These are phyloP conservation scores for Drosophila sturtevanti DNA, from an alignment of 1,140 invertebrate genomes.

Conservation along the genomic window DNA sequence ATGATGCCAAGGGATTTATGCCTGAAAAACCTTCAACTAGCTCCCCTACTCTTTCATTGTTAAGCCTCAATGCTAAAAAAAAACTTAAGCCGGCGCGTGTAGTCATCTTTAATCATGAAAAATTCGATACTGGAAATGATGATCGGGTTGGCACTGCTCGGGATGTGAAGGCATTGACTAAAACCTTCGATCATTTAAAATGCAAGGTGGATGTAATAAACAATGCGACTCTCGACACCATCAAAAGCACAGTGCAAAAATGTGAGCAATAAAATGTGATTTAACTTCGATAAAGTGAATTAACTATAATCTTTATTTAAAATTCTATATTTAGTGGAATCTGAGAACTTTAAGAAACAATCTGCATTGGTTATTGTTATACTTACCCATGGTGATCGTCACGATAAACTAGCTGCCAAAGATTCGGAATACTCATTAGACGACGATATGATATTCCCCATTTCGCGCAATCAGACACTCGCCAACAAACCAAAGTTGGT, in stretches of 20 bases:
- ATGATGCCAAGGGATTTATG: too few relatives aligned
- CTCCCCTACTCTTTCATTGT: too few relatives aligned
- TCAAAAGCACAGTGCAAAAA: slow-evolving; percentile 48
- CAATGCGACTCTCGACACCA: slow-evolving; percentile 53
- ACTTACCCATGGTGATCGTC: slow-evolving; percentile 51
- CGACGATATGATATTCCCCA: slow-evolving; percentile 64
- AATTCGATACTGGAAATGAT: slow-evolving; percentile 54
- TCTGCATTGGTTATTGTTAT: slow-evolving; percentile 57
- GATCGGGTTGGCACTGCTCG: slow-evolving; percentile 53
- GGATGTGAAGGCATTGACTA: slow-evolving; percentile 53
- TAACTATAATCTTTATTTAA: neutral
- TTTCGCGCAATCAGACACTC: slow-evolving; percentile 61
- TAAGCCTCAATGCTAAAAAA: too few relatives aligned
- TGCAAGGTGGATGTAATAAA: slow-evolving; percentile 57
- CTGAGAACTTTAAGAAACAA: slow-evolving; percentile 54
- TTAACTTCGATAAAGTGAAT: neutral
- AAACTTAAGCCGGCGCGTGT: slow-evolving; percentile 66
- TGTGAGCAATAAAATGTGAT: slow-evolving; percentile 56
- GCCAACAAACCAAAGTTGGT: slow-evolving; percentile 74
- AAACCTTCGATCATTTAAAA: slow-evolving; percentile 53
- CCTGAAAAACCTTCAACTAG: too few relatives aligned
- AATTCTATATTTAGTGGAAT: slow-evolving; percentile 44
- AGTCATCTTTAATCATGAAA: slow-evolving; percentile 68
- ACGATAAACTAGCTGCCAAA: slow-evolving; percentile 61
- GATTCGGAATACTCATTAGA: slow-evolving; percentile 68